Conservation (phyloP, 2,113 vertebrate species). For the Physeter macrocephalus region DNA sequence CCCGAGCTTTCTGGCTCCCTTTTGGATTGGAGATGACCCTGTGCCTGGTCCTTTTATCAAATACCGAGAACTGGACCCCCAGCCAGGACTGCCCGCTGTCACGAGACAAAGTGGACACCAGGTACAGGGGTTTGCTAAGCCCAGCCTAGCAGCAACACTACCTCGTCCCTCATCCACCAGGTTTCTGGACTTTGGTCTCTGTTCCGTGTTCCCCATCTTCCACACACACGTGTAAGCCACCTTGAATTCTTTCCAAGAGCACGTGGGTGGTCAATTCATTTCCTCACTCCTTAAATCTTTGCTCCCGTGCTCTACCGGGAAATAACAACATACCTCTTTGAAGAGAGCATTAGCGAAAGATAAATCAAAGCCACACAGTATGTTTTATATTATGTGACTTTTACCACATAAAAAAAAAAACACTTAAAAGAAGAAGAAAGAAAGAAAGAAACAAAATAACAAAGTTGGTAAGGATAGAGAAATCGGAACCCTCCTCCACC, state of each 20-base stretch:
- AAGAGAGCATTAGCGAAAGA: background rate
- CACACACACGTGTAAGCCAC: background rate
- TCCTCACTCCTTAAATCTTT: background rate
- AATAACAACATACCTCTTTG: background rate
- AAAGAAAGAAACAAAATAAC: background rate
- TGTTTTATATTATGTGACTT: too few relatives aligned
- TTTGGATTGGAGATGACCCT: background rate
- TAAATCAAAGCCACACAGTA: background rate
- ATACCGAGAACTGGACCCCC: accelerated
- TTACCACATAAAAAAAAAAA: too few relatives aligned
- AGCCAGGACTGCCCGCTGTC: accelerated
- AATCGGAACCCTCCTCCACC: background rate
- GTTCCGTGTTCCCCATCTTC: background rate
- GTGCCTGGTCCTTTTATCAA: background rate
- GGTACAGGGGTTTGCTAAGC: background rate
- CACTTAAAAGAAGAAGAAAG: background rate
- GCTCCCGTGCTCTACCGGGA: background rate
- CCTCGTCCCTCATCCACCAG: background rate
- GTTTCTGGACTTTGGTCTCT: background rate
- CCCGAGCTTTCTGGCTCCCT: background rate
- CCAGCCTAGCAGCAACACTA: background rate
- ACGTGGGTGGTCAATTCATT: accelerated
- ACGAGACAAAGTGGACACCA: too few relatives aligned
- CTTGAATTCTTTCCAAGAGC: background rate
- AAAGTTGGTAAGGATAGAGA: too few relatives aligned